Evolutionary conservation across 2,797 vertebrate species (phyloP).

Genomic region (Poeciliopsis infans): DNA sequence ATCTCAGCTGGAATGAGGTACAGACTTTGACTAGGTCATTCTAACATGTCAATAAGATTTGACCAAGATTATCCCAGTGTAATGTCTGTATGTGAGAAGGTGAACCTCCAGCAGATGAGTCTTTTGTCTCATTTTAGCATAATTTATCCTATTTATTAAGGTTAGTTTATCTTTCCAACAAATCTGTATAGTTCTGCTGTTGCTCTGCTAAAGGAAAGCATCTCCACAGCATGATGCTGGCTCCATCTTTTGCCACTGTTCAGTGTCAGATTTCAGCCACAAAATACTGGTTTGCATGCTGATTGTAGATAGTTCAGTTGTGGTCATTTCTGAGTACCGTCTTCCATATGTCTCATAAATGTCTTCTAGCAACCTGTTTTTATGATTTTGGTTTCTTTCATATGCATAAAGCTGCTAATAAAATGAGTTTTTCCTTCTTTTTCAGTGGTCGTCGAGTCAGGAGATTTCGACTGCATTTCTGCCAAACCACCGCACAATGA

Average conservation of each 20-base stretch:
- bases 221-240: not conserved
- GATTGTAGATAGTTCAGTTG: not conserved
- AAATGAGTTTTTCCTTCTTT: conserved; percentile 9
- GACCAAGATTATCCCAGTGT: not conserved
- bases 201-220: not conserved
- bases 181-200: not conserved
- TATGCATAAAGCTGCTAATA: conserved; percentile 11
- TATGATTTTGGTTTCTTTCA: not conserved
- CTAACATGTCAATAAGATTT: not conserved
- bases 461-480: conserved; percentile 72
- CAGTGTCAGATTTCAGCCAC: not conserved
- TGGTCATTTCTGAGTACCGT: not conserved
- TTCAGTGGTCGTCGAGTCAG: conserved; percentile 79
- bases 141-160: not conserved
- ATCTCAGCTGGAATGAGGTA: not conserved
- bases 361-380: not conserved
- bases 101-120: not conserved
- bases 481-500: conserved; percentile 89
- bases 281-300: not conserved
- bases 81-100: not conserved
- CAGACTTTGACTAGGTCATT: not conserved
- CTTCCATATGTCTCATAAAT: not conserved
- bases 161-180: not conserved
- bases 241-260: not conserved
- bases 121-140: not conserved